Evolutionary conservation across 1,140 invertebrate species (phyloP), one percentile per base, ranked within the genome.

Genomic region (Heliconius nattereri): DNA sequence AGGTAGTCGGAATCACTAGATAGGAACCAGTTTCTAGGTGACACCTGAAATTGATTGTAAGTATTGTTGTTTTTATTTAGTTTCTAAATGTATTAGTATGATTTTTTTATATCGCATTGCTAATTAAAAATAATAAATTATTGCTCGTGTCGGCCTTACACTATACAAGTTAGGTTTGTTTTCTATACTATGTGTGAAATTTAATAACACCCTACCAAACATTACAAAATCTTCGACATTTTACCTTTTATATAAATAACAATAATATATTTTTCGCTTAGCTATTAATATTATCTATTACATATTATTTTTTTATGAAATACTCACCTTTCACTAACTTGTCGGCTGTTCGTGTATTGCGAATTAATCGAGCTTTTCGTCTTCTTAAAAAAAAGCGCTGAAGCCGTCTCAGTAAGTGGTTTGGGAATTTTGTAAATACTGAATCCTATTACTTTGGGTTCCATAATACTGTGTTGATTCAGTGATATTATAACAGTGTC

Each of bases 401-500:
- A 96, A 70, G 96, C 92, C 29, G 92, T 95, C 83, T 96, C 95
- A 7, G 87, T 93, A 9, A 95, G 81, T n/a, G 90, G 89, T 35
- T 95, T 94, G 13, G 86, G 92, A 85, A 97, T 94, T 70, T 96
- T 96, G 89, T 98, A 98, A 20, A 98, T 96, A 60, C 98, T 98
- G 89, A 98, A 98, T n/a, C 98, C 98, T 83, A 99, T 98, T 0
- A 98, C 98, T 95, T 98, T 98, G 8, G 98, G 98, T 89, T 98
- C 98, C 95, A 98, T 97, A 71, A 98, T 97, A 45, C 97, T 98
- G 89, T 98, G 98, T 87, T 99, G 98, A 92, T 98, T 98, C 9
- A 99, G 92, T 0, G 98, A 98, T 49, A 98, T 96, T 16, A 98
- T 96, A 1, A 98, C 96, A 86, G 98, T 97, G 89, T 98, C 97